Evolutionary conservation across 2,797 vertebrate genomes (phyloP).

Genomic region (Clarias fuscus): DNA sequence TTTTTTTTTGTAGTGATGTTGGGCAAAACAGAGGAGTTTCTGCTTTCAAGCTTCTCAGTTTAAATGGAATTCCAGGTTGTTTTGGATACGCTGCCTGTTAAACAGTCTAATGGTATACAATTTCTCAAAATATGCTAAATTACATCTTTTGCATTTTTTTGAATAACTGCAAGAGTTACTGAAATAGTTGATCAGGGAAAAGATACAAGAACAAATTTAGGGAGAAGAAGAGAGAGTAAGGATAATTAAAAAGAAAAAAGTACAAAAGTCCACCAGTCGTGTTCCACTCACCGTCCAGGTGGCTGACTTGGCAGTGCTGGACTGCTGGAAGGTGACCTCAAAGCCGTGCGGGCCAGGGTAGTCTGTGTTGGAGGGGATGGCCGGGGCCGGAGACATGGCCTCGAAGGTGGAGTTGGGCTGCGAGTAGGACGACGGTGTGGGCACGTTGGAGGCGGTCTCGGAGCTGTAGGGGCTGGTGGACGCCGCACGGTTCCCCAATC

Average conservation of each 20-base stretch:
- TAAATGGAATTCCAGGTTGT: constrained; percentile 5
- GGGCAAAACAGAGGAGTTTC: constrained; percentile 43
- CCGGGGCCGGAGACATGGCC: constrained; percentile 92
- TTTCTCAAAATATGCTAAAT: not conserved
- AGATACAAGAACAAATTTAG: not conserved
- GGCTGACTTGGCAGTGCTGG: constrained; percentile 97
- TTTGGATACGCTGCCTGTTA: not conserved
- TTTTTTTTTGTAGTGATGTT: constrained; percentile 26
- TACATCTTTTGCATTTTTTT: not conserved
- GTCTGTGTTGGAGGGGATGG: constrained; percentile 98
- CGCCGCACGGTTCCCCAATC: constrained; percentile 87
- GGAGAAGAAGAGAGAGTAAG: not conserved
- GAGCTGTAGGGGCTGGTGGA: constrained; percentile 95
- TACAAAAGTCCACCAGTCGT: not conserved
- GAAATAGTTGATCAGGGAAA: not conserved
- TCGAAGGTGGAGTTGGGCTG: constrained; percentile 99
- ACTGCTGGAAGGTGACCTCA: constrained; percentile 98
- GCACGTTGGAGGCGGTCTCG: constrained; percentile 90
- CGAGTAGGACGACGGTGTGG: constrained; percentile 93
- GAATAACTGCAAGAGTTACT: not conserved
- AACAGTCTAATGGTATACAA: not conserved
- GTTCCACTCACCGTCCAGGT: constrained; percentile 95
- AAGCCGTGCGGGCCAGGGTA: constrained; percentile 94
- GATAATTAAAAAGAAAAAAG: not conserved
- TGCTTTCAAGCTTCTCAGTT: constrained; percentile 39